Percentiles rank a stretch among this genome's conserved stretches.
These are phyloP conservation scores for Dryobotodes eremita DNA, from an alignment of 2,888 invertebrate genomes.

Conservation along the genomic window DNA sequence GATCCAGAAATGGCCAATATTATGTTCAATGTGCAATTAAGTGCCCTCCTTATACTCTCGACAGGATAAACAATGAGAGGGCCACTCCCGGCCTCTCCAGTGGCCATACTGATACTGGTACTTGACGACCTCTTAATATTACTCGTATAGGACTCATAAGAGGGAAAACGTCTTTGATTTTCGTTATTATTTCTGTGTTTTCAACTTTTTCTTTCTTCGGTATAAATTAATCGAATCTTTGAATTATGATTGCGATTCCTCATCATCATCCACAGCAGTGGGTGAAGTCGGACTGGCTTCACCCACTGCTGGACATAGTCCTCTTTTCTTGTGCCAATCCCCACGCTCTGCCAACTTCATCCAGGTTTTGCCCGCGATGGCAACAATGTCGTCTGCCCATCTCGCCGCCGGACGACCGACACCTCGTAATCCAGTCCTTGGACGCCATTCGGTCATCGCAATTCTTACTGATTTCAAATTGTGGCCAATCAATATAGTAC, in stretches of 20 bases:
- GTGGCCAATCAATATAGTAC: neutral
- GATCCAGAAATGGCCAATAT: neutral
- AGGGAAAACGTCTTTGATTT: conserved; percentile 12
- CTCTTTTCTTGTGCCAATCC: no score
- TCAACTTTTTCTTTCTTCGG: no score
- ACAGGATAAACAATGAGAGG: conserved; percentile 27
- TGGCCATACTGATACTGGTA: conserved; percentile 14
- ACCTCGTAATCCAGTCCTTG: no score
- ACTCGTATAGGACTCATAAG: neutral
- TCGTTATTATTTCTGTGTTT: neutral
- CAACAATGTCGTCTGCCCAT: no score
- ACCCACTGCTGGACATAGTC: no score
- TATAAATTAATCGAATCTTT: no score
- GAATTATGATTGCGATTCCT: neutral
- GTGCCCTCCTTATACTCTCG: conserved; percentile 8
- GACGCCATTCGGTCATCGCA: no score
- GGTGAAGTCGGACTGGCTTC: no score
- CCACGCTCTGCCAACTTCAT: no score
- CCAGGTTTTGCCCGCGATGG: no score
- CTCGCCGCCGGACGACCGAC: no score
- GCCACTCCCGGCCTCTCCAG: neutral
- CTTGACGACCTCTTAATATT: conserved; percentile 27
- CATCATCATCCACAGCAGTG: no score
- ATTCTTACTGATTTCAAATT: neutral
- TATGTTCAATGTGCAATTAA: conserved; percentile 10